Evolutionary conservation across 2,113 vertebrate genomes (phyloP).

Genomic region (Strix uralensis): DNA sequence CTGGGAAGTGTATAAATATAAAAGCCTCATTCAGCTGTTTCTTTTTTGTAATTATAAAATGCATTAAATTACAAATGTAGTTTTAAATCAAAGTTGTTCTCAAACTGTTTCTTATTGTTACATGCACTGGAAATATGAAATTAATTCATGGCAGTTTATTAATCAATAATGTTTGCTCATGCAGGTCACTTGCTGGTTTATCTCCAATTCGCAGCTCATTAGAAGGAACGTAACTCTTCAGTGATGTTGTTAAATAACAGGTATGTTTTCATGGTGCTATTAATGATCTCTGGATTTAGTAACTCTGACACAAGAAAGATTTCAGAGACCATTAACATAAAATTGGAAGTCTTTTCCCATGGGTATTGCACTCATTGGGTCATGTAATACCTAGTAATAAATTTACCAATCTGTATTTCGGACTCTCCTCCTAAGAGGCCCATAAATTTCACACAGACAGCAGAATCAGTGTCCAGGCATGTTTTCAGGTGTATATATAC

Average conservation of each 20-base stretch:
- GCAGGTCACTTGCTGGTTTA: constrained; percentile 54
- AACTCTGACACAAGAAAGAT: background rate
- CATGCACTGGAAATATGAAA: background rate
- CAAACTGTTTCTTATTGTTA: constrained; percentile 17
- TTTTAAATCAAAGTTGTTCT: constrained; percentile 46
- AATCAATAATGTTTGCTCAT: constrained; percentile 58
- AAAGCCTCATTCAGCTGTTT: constrained; percentile 30
- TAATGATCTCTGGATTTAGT: background rate
- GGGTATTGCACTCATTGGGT: background rate
- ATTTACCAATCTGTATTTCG: background rate
- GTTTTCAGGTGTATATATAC: background rate
- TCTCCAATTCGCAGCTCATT: constrained; percentile 36
- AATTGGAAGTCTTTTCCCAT: background rate
- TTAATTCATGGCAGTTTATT: constrained; percentile 48
- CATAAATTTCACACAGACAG: background rate
- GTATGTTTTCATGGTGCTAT: background rate
- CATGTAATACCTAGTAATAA: background rate
- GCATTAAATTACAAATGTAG: constrained; percentile 40
- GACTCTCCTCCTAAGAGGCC: background rate
- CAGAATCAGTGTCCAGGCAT: background rate
- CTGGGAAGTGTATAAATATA: constrained; percentile 34
- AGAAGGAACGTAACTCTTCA: constrained; percentile 26
- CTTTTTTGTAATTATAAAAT: constrained; percentile 39
- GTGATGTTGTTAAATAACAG: constrained; percentile 37
- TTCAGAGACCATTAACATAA: background rate